Conservation (phyloP, 1,140 invertebrate species). For the Drosophila nigrodunni region DNA sequence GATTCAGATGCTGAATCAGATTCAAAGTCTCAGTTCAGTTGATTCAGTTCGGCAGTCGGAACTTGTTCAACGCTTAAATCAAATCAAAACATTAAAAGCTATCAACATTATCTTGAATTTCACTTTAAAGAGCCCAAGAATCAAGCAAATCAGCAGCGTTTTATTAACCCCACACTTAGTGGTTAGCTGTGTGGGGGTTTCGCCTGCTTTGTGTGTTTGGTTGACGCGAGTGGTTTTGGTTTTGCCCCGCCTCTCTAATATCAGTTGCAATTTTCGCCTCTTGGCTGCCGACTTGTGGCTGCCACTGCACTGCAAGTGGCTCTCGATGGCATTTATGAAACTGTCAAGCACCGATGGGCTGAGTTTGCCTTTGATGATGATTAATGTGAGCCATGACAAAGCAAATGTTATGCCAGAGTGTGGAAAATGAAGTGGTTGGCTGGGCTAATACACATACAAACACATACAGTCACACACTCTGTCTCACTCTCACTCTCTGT, state of each 20-base stretch:
- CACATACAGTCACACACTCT: too few species aligned
- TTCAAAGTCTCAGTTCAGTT: conserved; percentile 11
- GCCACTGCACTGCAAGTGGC: conserved; percentile 61
- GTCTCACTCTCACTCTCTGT: too few species aligned
- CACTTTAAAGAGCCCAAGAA: conserved; percentile 56
- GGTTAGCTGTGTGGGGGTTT: conserved; percentile 38
- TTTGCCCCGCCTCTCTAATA: conserved; percentile 22
- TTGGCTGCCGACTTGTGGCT: conserved; percentile 70
- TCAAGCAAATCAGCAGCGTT: conserved; percentile 3
- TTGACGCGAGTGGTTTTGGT: neutral
- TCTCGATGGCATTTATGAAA: conserved; percentile 71
- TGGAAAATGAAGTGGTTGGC: conserved; percentile 47
- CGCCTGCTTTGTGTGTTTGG: neutral
- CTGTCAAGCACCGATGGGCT: conserved; percentile 61
- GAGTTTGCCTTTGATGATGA: conserved; percentile 63
- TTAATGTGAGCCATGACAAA: conserved; percentile 78
- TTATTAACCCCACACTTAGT: conserved; percentile 77
- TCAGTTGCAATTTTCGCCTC: conserved; percentile 64
- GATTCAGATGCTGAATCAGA: conserved; percentile 12
- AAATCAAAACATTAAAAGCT: conserved; percentile 69
- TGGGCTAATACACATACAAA: conserved; percentile 16
- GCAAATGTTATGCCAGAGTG: conserved; percentile 63
- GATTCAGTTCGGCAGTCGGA: conserved; percentile 13
- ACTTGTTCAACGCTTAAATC: conserved; percentile 44
- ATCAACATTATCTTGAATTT: conserved; percentile 67